phyloP scores from a whole-genome alignment of 2,113 vertebrate genomes.

The Cavia porcellus region DNA sequence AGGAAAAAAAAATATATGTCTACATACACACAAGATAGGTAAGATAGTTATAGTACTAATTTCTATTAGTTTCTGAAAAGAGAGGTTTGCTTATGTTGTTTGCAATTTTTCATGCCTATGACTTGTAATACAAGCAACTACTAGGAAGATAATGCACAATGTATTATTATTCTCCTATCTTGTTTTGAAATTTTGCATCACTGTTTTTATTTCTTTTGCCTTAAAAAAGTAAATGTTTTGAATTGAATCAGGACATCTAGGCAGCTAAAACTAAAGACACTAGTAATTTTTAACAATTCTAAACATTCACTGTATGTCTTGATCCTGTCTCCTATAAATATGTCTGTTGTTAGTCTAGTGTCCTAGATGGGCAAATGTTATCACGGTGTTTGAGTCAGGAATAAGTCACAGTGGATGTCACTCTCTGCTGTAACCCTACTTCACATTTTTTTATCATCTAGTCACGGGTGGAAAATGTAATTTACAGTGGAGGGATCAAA shows the following conservation, averaged over 20 bases:
- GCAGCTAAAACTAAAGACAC: background rate
- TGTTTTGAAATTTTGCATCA: too few relatives aligned
- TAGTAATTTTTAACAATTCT: background rate
- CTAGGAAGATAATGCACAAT: too few relatives aligned
- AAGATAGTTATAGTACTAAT: too few relatives aligned
- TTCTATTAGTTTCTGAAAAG: too few relatives aligned
- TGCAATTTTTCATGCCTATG: too few relatives aligned
- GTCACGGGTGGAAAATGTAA: background rate
- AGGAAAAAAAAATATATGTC: too few relatives aligned
- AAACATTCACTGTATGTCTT: background rate
- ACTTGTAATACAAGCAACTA: too few relatives aligned
- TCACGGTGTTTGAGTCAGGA: background rate
- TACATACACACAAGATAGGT: too few relatives aligned
- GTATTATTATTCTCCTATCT: too few relatives aligned
- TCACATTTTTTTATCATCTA: conserved; percentile 18
- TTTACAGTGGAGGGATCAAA: background rate
- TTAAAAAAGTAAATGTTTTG: background rate
- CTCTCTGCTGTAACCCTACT: background rate
- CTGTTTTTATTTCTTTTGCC: too few relatives aligned
- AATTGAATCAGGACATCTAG: background rate
- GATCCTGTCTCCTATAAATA: background rate
- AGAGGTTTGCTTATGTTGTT: too few relatives aligned
- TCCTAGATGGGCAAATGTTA: background rate
- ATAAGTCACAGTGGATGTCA: background rate
- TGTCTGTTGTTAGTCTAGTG: background rate